Evolutionary conservation across 2,797 vertebrate species (phyloP), one percentile per base, ranked within the genome.

Genomic region (Oreochromis mossambicus): DNA sequence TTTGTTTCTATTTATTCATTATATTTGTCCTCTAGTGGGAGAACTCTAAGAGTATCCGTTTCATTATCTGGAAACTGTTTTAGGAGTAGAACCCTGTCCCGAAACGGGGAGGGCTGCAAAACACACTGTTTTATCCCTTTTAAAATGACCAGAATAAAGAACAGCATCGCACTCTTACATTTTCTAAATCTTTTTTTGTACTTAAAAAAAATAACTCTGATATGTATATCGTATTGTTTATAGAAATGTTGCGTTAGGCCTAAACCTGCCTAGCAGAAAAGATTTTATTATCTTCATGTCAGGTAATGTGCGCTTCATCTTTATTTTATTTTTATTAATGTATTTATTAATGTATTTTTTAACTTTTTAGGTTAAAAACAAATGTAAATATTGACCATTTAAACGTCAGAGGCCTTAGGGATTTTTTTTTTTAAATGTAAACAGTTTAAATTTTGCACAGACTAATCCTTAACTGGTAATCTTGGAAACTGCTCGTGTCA

Each of bases 181-280:
- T 14, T 41, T 50, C 36, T 14, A n/a, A 48, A 12, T 43, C 36
- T 2, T 48, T 32, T 46, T 19, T 19, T 29, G 41, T 43, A 17
- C 63, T 43, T 15, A 13, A 38, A 68, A 68, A 38, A 68, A 1
- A 15, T 0, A 43, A 5, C 41, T 0, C 6, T 17, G 34, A 61
- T 2, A 19, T 73, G 14, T 6, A 29, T 26, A 70, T 46, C 2
- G 9, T 10, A 5, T 10, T 73, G 43, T 19, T 19, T 48, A 29
- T 12, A 48, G 24, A 70, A 43, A 46, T 73, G 13, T 19, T 48
- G 24, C 38, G 66, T 73, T 19, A 29, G 68, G 41, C 41, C 9
- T 48, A 29, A 29, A 73, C 41, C 15, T 73, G 68, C 6, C 43
- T 19, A 11, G 14, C 8, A 19, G 26, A 2, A 70, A 70, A 26